phyloP scores from a whole-genome alignment of 2,888 invertebrate species.

The Ferdinandea cuprea region DNA sequence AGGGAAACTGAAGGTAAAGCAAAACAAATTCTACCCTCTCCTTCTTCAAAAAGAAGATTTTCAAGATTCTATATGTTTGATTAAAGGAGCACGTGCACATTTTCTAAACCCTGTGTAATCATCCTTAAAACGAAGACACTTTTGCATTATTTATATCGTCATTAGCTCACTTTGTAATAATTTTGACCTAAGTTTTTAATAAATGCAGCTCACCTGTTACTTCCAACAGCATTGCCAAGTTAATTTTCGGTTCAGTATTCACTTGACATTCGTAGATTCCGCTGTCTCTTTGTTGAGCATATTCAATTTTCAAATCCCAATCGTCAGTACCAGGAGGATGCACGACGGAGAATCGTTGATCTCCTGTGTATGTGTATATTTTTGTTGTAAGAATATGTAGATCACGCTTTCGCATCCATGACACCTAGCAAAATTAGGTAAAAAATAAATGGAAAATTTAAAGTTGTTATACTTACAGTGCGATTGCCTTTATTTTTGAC shows the following conservation, averaged over 20 bases:
- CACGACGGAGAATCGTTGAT: slow-evolving; percentile 92
- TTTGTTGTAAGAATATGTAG: slow-evolving; percentile 93
- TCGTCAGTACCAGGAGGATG: slow-evolving; percentile 93
- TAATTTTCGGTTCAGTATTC: slow-evolving; percentile 95
- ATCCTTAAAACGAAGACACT: too few species aligned
- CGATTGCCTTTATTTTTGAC: slow-evolving; percentile 94
- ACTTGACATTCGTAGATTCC: slow-evolving; percentile 95
- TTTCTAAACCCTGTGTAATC: too few species aligned
- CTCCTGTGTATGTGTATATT: slow-evolving; percentile 94
- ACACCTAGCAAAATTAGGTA: slow-evolving; percentile 77
- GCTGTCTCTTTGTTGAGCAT: slow-evolving; percentile 92
- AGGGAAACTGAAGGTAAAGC: too few species aligned
- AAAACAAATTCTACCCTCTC: too few species aligned
- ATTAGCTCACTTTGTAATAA: too few species aligned
- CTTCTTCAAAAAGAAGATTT: too few species aligned
- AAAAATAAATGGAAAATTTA: too few species aligned
- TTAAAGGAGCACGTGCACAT: too few species aligned
- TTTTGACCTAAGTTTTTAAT: too few species aligned
- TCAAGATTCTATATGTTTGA: too few species aligned
- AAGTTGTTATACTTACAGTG: slow-evolving; percentile 90
- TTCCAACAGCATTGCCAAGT: slow-evolving; percentile 90
- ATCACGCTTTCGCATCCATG: slow-evolving; percentile 83
- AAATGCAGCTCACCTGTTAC: slow-evolving; percentile 88
- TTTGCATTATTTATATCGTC: too few species aligned
- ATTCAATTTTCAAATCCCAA: slow-evolving; percentile 93